Base-by-base conservation (phyloP, 1,140 invertebrate genomes). In the Aphelenchoides avenae region DNA sequence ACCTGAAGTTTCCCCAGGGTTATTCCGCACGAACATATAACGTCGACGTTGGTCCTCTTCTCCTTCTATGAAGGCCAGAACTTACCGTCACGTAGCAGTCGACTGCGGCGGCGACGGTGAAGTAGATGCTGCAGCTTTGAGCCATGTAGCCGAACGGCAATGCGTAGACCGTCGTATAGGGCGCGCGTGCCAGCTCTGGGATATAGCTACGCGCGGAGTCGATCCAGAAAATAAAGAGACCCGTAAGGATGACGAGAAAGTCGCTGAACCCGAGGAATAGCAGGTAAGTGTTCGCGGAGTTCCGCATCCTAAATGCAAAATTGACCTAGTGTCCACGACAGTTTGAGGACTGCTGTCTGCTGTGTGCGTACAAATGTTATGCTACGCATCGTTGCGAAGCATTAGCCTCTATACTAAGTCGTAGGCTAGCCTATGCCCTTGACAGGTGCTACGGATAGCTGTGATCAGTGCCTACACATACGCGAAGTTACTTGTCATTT, bases 201-300 rank as follows among this genome's bases (percentile, higher is more conserved):
- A 75, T 71, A 48, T 75, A 75, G 11, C 67, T 68, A 9, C 73
- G 48, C 4, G 74, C 74, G 13, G 49, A 51, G 41, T 67, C 68
- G 33, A 73, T 66, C 73, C 73, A 75, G 42, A 75, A 75, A 39
- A 75, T 76, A 57, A 75, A 75, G 15, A 75, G 31, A 37, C 73
- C 73, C 9, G 73, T 75, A 9, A 77, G 34, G 36, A 75, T 70
- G 27, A 75, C 73, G 34, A 74, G 43, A 46, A 77, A 75, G 47
- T 75, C 73, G 26, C 47, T 55, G 44, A 60, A 73, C 5, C 67
- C 65, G 1, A 75, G 51, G 34, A 66, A 70, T 5, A 74, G 55
- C 11, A 75, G 64, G 49, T 75, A 75, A 7, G 71, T 72, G 48
- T 76, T 75, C 13, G 73, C 68, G 2, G 71, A 75, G 39, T 52